Evolutionary conservation across 1,140 invertebrate species (phyloP).

Genomic region (Panagrolaimus sp.): DNA sequence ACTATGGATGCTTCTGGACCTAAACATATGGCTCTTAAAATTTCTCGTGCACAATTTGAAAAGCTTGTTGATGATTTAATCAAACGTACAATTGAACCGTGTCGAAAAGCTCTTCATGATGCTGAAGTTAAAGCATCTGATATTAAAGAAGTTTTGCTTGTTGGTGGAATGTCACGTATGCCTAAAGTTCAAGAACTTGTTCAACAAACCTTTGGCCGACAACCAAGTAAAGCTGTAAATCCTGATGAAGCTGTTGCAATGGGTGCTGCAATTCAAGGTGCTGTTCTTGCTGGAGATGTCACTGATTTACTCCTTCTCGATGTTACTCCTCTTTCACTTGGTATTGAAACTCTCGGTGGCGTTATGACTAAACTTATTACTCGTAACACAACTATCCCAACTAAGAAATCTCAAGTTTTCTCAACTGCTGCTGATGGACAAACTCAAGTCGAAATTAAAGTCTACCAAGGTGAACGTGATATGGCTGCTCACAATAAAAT

Average conservation of each 20-base stretch:
- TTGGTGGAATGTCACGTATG: constrained; percentile 98
- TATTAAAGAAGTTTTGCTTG: constrained; percentile 90
- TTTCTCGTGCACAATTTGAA: constrained; percentile 88
- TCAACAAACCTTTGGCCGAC: constrained; percentile 87
- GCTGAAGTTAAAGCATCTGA: constrained; percentile 87
- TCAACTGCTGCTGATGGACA: constrained; percentile 90
- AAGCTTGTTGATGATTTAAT: constrained; percentile 83
- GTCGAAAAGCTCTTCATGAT: constrained; percentile 90
- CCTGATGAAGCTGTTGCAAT: constrained; percentile 96
- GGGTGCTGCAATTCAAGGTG: constrained; percentile 91
- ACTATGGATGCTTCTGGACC: constrained; percentile 94
- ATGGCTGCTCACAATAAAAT: constrained; percentile 90
- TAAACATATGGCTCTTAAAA: constrained; percentile 96
- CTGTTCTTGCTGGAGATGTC: constrained; percentile 88
- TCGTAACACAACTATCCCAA: constrained; percentile 93
- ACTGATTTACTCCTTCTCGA: constrained; percentile 88
- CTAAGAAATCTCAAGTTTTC: constrained; percentile 94
- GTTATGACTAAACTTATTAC: constrained; percentile 90
- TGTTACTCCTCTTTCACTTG: constrained; percentile 85
- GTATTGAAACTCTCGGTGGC: constrained; percentile 90
- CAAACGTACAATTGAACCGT: constrained; percentile 87
- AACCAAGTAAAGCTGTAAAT: constrained; percentile 84
- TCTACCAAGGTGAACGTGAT: constrained; percentile 90
- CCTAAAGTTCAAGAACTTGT: constrained; percentile 92
- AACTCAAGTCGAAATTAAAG: constrained; percentile 89